A percentile compares a stretch with the other conserved stretches of the same genome.
These are phyloP conservation scores for Pithys albifrons DNA, from an alignment of 2,113 vertebrate species.

Conservation along the genomic window DNA sequence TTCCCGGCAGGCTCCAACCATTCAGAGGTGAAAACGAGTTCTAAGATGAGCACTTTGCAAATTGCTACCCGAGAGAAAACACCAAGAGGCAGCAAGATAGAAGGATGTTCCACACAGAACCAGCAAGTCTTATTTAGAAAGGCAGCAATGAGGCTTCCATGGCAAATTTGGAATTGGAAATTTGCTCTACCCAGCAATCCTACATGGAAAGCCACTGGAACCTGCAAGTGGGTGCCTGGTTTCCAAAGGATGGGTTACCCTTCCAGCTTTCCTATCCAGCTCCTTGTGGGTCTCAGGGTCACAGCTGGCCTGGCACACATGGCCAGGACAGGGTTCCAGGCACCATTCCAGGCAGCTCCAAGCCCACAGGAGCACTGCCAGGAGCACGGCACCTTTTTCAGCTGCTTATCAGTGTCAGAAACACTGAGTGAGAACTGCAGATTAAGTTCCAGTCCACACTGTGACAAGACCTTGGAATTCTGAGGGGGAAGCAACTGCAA, in stretches of 20 bases:
- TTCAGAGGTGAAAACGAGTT: not conserved
- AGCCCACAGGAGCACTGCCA: not conserved
- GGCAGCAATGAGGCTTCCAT: not conserved
- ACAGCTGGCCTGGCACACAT: not conserved
- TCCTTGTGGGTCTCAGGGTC: not conserved
- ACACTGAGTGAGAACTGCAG: not conserved
- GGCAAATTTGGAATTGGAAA: not conserved
- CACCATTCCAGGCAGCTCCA: not conserved
- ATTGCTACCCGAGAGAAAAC: not conserved
- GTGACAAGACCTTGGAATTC: not conserved
- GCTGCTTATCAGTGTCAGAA: not conserved
- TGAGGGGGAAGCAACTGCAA: not conserved
- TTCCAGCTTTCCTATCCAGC: not conserved
- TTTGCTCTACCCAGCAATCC: not conserved
- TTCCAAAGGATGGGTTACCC: not conserved
- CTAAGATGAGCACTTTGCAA: not conserved
- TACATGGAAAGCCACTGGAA: not conserved
- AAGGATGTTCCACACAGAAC: not conserved
- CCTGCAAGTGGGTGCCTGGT: not conserved
- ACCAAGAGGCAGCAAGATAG: not conserved
- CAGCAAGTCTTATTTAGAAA: not conserved
- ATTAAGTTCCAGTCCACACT: fast-evolving
- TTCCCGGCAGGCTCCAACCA: not conserved
- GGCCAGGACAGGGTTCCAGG: not conserved
- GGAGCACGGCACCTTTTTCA: not conserved